phyloP scores from a whole-genome alignment of 1,140 invertebrate genomes.

The Araneus ventricosus region DNA sequence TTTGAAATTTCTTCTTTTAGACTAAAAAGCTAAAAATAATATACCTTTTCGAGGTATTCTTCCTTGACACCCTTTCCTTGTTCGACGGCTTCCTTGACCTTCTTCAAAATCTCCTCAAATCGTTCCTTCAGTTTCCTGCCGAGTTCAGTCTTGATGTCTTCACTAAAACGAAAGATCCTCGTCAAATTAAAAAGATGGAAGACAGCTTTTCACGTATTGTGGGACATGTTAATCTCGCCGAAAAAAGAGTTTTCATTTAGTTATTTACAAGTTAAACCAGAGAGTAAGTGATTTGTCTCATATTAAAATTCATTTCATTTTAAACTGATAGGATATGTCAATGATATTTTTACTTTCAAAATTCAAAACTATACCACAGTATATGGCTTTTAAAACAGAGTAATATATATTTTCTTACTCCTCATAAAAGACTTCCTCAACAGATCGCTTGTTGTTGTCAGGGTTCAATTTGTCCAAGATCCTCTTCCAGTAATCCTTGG shows the following conservation, averaged over 20 bases:
- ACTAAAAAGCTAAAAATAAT: background rate
- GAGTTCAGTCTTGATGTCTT: slow-evolving; percentile 47
- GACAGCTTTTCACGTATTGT: background rate
- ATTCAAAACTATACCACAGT: background rate
- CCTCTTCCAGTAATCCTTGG: slow-evolving; percentile 48
- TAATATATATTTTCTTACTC: slow-evolving; percentile 1
- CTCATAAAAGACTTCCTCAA: background rate
- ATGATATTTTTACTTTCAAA: background rate
- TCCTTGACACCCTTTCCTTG: slow-evolving; percentile 58
- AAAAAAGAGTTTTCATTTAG: background rate
- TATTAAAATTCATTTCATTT: background rate
- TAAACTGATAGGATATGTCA: background rate
- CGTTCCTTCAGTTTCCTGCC: slow-evolving; percentile 47
- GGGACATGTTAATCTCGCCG: too few relatives aligned
- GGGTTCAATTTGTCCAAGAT: slow-evolving; percentile 32
- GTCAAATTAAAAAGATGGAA: background rate
- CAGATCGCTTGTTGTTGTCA: background rate
- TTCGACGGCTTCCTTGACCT: slow-evolving; percentile 70
- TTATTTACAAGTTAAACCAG: background rate
- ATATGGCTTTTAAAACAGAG: background rate
- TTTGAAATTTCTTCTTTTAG: background rate
- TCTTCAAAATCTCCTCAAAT: slow-evolving; percentile 59
- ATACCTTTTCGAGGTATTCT: slow-evolving; percentile 55
- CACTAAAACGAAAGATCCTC: background rate
- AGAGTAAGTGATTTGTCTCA: background rate